Conservation (phyloP, 2,797 vertebrate genomes). For the Hylomyscus alleni region DNA sequence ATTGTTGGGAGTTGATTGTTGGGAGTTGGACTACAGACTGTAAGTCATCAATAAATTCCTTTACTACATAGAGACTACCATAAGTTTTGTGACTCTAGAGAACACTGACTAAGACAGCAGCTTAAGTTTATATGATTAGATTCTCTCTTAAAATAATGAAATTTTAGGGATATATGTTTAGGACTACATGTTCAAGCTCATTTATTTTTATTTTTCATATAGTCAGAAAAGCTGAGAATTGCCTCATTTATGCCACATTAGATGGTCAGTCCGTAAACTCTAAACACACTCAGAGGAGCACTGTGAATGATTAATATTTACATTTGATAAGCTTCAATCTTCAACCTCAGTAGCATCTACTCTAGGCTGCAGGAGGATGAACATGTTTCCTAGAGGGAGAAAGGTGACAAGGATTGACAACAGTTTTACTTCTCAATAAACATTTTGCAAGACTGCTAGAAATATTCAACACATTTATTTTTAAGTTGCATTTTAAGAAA, state of each 20-base stretch:
- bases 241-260: neutral
- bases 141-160: neutral
- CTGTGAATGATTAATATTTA: neutral
- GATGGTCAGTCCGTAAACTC: neutral
- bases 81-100: too few species aligned
- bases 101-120: too few species aligned
- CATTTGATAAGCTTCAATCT: neutral
- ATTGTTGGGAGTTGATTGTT: too few species aligned
- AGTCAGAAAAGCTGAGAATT: neutral
- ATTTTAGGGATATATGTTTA: neutral
- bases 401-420: neutral
- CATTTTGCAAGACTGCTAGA: neutral
- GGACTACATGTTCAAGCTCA: neutral
- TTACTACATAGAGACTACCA: too few species aligned
- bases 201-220: neutral
- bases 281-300: neutral
- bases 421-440: neutral
- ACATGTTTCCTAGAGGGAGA: neutral
- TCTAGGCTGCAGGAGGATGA: neutral
- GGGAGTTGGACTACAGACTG: too few species aligned
- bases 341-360: neutral
- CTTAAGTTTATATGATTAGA: too few species aligned
- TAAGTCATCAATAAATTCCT: too few species aligned
- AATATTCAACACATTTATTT: neutral
- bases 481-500: slow-evolving; percentile 54